phyloP scores from a whole-genome alignment of 2,888 invertebrate species.

The Eristalis intricaria region DNA sequence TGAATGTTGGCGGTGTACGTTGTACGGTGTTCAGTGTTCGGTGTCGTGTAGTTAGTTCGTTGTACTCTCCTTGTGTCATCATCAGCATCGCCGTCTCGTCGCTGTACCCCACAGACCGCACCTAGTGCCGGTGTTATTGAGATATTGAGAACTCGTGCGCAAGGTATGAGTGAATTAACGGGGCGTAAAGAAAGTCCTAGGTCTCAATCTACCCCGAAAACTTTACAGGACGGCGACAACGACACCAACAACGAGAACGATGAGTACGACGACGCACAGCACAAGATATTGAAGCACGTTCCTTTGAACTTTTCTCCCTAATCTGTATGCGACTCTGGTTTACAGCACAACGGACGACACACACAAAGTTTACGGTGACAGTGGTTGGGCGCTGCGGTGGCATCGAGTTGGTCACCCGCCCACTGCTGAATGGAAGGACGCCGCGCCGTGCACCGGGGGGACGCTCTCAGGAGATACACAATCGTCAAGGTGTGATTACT shows the following conservation, averaged over 20 bases:
- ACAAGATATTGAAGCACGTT: conserved; percentile 66
- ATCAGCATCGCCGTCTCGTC: conserved; percentile 42
- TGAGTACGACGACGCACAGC: conserved; percentile 36
- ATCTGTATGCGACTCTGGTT: conserved; percentile 67
- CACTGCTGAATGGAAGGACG: conserved; percentile 12
- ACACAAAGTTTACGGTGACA: conserved; percentile 35
- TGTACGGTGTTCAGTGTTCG: conserved; percentile 23
- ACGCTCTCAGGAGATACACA: conserved; percentile 19
- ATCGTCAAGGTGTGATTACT: conserved; percentile 61
- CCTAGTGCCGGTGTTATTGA: conserved; percentile 52
- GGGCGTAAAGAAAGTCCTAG: conserved; percentile 52
- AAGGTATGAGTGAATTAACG: conserved; percentile 64
- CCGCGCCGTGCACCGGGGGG: background rate
- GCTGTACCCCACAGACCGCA: conserved; percentile 26
- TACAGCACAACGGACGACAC: conserved; percentile 42
- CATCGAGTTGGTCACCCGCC: conserved; percentile 25
- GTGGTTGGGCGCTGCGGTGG: conserved; percentile 23
- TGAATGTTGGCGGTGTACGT: conserved; percentile 24
- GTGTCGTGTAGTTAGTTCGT: conserved; percentile 41
- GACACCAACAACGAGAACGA: conserved; percentile 17
- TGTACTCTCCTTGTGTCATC: conserved; percentile 46
- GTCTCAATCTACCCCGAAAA: conserved; percentile 54
- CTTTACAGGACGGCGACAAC: conserved; percentile 42
- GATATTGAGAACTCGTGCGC: conserved; percentile 65
- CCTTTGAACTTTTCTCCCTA: conserved; percentile 63